Evolutionary conservation across 2,113 vertebrate genomes (phyloP).

Genomic region (Sardina pilchardus): DNA sequence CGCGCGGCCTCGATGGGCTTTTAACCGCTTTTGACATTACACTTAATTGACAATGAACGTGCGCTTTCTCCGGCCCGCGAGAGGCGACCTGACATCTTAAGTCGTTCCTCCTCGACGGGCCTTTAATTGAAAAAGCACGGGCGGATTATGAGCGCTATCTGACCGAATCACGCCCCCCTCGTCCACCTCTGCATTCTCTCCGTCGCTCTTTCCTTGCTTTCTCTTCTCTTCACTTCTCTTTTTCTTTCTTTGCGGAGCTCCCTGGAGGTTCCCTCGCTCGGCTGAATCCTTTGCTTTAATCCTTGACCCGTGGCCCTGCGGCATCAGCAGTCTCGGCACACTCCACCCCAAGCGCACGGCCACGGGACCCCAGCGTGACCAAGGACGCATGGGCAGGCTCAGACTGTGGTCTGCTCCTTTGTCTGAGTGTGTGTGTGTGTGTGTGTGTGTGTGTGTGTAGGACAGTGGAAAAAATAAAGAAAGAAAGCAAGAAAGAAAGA

Average conservation of each 20-base stretch:
- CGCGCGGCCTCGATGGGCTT: conserved; percentile 25
- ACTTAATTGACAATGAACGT: conserved; percentile 41
- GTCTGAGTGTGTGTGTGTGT: conserved; percentile 15
- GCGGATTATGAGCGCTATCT: conserved; percentile 38
- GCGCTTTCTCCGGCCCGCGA: background rate
- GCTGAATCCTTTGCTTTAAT: conserved; percentile 52
- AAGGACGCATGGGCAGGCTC: conserved; percentile 37
- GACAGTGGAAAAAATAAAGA: background rate
- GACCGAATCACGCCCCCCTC: conserved; percentile 33
- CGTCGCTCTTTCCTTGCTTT: background rate
- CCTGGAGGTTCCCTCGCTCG: background rate
- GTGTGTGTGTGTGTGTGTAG: background rate
- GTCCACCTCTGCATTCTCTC: conserved; percentile 42
- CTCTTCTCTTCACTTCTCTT: too few relatives aligned
- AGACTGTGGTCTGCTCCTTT: conserved; percentile 22
- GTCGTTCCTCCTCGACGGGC: conserved; percentile 30
- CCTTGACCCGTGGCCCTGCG: conserved; percentile 53
- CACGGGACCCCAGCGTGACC: conserved; percentile 29
- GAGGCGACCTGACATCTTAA: conserved; percentile 27
- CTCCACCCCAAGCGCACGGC: conserved; percentile 51
- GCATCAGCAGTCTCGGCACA: conserved; percentile 58
- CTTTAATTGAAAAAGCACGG: conserved; percentile 57
- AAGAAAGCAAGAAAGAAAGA: too few relatives aligned
- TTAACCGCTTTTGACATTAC: conserved; percentile 38
- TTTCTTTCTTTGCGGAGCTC: conserved; percentile 35